A percentile compares a stretch with the other conserved stretches of the same genome.
Evolutionary conservation across 2,113 vertebrate genomes (phyloP).

Genomic region (Cettia cetti): DNA sequence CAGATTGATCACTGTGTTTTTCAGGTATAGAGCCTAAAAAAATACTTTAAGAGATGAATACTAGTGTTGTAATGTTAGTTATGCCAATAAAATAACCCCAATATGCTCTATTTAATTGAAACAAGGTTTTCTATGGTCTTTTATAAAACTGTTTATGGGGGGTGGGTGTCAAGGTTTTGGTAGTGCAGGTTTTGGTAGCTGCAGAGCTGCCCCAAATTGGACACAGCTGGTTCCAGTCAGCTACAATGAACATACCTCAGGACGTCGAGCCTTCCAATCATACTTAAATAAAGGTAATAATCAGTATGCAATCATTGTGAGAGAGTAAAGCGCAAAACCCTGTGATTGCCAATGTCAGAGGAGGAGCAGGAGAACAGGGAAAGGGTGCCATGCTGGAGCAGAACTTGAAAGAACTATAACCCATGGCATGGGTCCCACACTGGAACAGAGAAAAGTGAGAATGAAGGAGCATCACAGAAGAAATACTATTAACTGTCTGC

Average conservation of each 20-base stretch:
- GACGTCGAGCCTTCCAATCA: not conserved
- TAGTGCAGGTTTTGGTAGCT: not conserved
- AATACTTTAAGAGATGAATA: not conserved
- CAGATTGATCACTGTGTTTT: not conserved
- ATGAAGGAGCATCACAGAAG: not conserved
- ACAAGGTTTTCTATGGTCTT: not conserved
- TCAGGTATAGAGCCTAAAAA: not conserved
- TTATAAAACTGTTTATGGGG: not conserved
- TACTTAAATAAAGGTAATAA: not conserved
- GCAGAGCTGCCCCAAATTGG: not conserved
- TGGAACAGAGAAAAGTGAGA: not conserved
- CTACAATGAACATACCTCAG: not conserved
- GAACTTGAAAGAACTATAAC: not conserved
- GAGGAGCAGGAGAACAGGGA: not conserved
- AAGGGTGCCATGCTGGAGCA: not conserved
- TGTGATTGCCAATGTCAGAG: not conserved
- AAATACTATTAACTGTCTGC: not conserved
- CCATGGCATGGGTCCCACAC: accelerated
- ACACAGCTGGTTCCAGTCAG: not conserved
- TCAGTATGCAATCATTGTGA: not conserved
- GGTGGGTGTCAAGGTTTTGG: not conserved
- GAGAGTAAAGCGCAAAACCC: not conserved
- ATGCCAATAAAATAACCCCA: not conserved
- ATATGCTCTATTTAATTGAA: not conserved
- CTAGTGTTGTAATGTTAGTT: not conserved